Conservation (phyloP, 2,888 invertebrate species). For the Drosophila hawaiiensis region DNA sequence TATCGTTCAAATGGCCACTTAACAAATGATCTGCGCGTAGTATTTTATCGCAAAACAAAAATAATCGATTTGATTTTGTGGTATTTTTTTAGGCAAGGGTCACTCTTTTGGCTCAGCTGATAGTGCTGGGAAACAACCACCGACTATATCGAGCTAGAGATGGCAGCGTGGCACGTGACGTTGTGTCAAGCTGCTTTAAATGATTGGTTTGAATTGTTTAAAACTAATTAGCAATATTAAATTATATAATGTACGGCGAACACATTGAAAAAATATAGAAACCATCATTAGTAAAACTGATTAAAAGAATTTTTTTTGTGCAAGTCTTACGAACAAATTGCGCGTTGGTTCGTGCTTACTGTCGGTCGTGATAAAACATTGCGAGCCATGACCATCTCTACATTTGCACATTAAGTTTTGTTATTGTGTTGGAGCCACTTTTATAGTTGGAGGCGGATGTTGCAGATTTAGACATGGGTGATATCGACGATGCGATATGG, state of each 20-base stretch:
- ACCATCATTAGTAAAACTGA: background rate
- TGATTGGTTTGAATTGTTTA: background rate
- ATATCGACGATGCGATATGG: slow-evolving; percentile 87
- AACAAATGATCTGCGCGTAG: background rate
- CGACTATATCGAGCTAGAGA: slow-evolving; percentile 1
- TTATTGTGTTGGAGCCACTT: slow-evolving; percentile 27
- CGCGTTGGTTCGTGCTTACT: background rate
- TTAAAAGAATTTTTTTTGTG: too few relatives aligned
- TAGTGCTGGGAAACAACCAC: slow-evolving; percentile 37
- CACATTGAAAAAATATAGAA: background rate
- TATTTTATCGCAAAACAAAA: slow-evolving; percentile 11
- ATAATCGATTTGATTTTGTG: slow-evolving; percentile 6
- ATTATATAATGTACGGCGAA: background rate
- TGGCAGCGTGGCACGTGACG: background rate
- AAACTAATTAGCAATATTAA: too few relatives aligned
- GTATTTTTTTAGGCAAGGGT: slow-evolving; percentile 23
- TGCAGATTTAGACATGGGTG: slow-evolving; percentile 51
- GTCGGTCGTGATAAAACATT: background rate
- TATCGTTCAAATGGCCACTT: background rate
- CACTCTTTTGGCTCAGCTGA: slow-evolving; percentile 38
- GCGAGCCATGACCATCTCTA: slow-evolving; percentile 27
- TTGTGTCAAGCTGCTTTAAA: background rate
- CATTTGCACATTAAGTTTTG: slow-evolving; percentile 42
- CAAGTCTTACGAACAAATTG: background rate
- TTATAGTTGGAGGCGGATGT: slow-evolving; percentile 41